Base-by-base conservation (phyloP, 2,113 vertebrate genomes). In the Eulemur rufifrons region DNA sequence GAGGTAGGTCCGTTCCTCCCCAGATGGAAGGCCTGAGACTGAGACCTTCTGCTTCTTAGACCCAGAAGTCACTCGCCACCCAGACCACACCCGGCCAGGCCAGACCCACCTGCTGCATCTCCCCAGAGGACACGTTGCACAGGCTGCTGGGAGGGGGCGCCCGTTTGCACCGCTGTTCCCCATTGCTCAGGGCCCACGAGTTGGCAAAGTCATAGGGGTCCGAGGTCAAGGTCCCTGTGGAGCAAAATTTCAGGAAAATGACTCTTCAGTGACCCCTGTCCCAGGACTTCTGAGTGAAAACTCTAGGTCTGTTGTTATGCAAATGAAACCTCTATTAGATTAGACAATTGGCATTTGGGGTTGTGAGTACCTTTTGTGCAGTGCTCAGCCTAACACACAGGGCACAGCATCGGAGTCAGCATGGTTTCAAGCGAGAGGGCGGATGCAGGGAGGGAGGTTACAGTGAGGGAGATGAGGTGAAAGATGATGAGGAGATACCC, bases 171-270 rank as follows among this genome's bases (percentile, higher is more conserved):
- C 52, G 95, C 89, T 99, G 98, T 68, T 98, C 98, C 29, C 99
- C 98, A 11, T 98, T 99, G 86, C 99, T 99, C 97, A 99, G 98
- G 69, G 99, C 99, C 99, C 99, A 99, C n/a, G 99, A 99, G 96
- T 99, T 99, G 86, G 99, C 99, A 98, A 99, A 99, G 94, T 99
- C 99, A 0, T 99, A 99, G 90, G 99, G 99, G 96, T 99, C 99
- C 4, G 98, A 98, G 69, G 99, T 99, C 59, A 99, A 94, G 64
- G 99, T 99, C 39, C 99, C 99, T 99, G 95, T 14, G 77, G 89
- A 98, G 18, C 39, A 97, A 95, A 93, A 97, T 96, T 77, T 74
- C 52, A 59, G 59, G 47, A 90, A 81, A 76, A 61, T 34, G 9
- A 88, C 50, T 4, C 34, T 73, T 85, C 42, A 63, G 25, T 68